Base-by-base conservation (phyloP, 1,140 invertebrate genomes). In the Mactra quadrangularis region DNA sequence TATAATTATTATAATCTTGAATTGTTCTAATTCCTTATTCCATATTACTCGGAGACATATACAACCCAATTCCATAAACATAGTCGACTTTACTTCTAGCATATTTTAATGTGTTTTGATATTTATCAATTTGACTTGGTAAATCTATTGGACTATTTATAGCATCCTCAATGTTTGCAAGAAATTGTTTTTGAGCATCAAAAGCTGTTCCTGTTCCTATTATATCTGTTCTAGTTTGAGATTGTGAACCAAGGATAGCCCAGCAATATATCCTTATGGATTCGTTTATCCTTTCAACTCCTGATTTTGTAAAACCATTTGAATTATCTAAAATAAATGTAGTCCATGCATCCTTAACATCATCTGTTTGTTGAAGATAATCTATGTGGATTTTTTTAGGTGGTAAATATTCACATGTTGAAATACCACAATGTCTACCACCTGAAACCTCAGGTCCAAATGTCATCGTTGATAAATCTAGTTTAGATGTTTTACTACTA, bases 251-350 rank as follows among this genome's bases (percentile, higher is more conserved):
- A 15, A 78, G 66, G 2, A 79, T 27, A n/a, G 55, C 55, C 55
- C 55, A 29, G 2, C 68, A 62, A 57, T 72, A 84, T 17, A 53
- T 79, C 38, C 75, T 29, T 15, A 72, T 77, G 15, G 17, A 41
- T 66, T 84, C 74, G 38, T 78, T 79, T 38, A 84, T 29, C 25
- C 74, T 4, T 31, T 57, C 55, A 3, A 84, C 53, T 15, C 82
- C 74, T 1, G 82, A 38, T 52, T 70, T 13, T 15, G 41, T 70
- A 25, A 70, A 70, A 17, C 66, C 45, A n/a, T 70, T 29, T 7
- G 66, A 70, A 15, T 50, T 52, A 52, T 70, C 45, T 25, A 70
- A 27, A 19, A 52, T 45, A 3, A 70, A 29, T 7, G 66, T 70
- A 9, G 33, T 33, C 66, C 45, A 70, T 45, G 60, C 6, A 25